Percentiles rank a stretch among this genome's conserved stretches.
Conservation (phyloP, 2,888 invertebrate species). For the Xylota sylvarum region DNA sequence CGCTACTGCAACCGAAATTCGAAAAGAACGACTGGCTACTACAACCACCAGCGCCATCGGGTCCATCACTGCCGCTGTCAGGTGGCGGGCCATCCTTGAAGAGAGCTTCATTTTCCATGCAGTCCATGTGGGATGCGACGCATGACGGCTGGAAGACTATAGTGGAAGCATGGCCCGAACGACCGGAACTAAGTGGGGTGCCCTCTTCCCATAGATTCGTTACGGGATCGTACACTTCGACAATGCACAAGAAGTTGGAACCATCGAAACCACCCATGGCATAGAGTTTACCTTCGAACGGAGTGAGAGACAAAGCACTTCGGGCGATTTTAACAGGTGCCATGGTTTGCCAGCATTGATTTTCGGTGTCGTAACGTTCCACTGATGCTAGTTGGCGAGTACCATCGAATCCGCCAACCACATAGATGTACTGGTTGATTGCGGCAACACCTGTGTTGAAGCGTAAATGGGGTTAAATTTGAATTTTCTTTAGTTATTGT, state of each 20-base stretch:
- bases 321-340: slow-evolving; percentile 92
- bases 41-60: slow-evolving; percentile 46
- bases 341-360: slow-evolving; percentile 91
- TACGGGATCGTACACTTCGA: slow-evolving; percentile 94
- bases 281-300: slow-evolving; percentile 94
- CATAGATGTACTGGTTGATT: slow-evolving; percentile 94
- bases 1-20: slow-evolving; percentile 34
- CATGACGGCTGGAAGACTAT: slow-evolving; percentile 93
- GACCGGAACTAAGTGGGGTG: slow-evolving; percentile 91
- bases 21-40: slow-evolving; percentile 40
- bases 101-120: slow-evolving; percentile 79
- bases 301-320: slow-evolving; percentile 95
- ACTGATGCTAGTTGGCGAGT: slow-evolving; percentile 92
- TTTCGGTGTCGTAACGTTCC: slow-evolving; percentile 94
- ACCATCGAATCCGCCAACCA: slow-evolving; percentile 98
- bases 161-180: slow-evolving; percentile 96
- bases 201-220: slow-evolving; percentile 92
- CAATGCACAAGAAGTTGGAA: slow-evolving; percentile 91
- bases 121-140: slow-evolving; percentile 82
- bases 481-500: background rate
- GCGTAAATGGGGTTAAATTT: background rate
- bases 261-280: slow-evolving; percentile 98
- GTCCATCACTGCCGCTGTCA: slow-evolving; percentile 40
- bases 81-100: slow-evolving; percentile 54
- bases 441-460: slow-evolving; percentile 89